Evolutionary conservation across 2,888 invertebrate genomes (phyloP).

Genomic region (Leuctra nigra): DNA sequence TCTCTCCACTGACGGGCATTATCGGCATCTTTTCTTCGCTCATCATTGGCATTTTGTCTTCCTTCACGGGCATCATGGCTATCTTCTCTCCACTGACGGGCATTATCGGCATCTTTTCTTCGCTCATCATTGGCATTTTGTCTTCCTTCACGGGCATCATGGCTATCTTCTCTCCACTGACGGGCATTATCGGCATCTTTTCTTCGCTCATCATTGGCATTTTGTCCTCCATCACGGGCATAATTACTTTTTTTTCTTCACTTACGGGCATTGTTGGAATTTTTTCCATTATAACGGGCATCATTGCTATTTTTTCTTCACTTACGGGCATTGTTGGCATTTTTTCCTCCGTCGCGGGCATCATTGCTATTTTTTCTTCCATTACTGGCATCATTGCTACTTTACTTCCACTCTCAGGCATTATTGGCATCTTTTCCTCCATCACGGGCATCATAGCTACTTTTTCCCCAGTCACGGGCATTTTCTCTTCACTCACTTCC

Average conservation of each 20-base stretch:
- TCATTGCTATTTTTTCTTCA: not conserved
- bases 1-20: not conserved
- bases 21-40: not conserved
- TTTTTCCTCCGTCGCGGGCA: not conserved
- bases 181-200: not conserved
- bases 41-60: not conserved
- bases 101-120: not conserved
- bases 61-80: not conserved
- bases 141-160: not conserved
- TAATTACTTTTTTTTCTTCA: too few relatives aligned
- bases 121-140: too few relatives aligned
- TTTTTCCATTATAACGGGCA: not conserved
- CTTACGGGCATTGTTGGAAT: too few relatives aligned
- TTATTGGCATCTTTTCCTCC: not conserved
- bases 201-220: not conserved
- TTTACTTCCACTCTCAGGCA: not conserved
- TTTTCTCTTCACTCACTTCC: not conserved
- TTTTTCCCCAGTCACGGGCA: not conserved
- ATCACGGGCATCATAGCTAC: not conserved
- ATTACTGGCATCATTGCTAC: not conserved
- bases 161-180: not conserved
- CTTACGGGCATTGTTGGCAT: not conserved
- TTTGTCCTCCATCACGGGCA: not conserved
- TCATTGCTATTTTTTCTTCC: too few relatives aligned
- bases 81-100: not conserved